phyloP scores from a whole-genome alignment of 2,888 invertebrate species.

The Conchocele bisecta region DNA sequence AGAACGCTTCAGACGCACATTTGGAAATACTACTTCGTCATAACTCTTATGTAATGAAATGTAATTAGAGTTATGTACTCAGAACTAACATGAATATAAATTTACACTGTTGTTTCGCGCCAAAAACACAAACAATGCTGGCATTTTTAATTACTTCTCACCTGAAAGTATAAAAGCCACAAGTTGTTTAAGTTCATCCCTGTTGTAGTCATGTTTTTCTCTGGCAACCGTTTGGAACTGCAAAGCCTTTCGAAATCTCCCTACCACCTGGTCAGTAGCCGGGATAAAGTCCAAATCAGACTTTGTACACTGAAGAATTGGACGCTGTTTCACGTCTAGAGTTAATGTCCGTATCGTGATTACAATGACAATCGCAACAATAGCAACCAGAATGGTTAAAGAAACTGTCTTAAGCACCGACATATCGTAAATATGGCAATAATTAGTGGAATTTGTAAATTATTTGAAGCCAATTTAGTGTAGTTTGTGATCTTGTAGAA shows the following conservation, averaged over 20 bases:
- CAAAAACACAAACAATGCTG: too few relatives aligned
- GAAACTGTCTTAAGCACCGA: constrained; percentile 8
- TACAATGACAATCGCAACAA: constrained; percentile 34
- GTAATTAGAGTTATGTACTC: too few relatives aligned
- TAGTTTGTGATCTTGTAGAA: constrained; percentile 1
- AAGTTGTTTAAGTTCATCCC: constrained; percentile 60
- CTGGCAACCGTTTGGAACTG: constrained; percentile 67
- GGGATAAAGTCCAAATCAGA: constrained; percentile 70
- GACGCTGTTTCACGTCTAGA: constrained; percentile 55
- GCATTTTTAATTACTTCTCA: too few relatives aligned
- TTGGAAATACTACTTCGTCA: too few relatives aligned
- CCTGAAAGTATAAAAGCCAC: constrained; percentile 66
- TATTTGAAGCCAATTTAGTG: constrained; percentile 1
- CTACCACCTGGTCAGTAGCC: constrained; percentile 56
- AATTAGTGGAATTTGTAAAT: too few relatives aligned
- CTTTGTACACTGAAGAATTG: constrained; percentile 59
- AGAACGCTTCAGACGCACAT: too few relatives aligned
- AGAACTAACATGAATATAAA: too few relatives aligned
- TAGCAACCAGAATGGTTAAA: not conserved
- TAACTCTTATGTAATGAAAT: too few relatives aligned
- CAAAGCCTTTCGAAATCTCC: constrained; percentile 66
- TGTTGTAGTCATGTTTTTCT: constrained; percentile 59
- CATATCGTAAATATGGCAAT: constrained; percentile 11
- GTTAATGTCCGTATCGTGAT: constrained; percentile 67
- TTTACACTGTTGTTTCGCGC: too few relatives aligned